These are phyloP conservation scores for Ispidina picta DNA, from an alignment of 2,797 vertebrate genomes.

Conservation along the genomic window DNA sequence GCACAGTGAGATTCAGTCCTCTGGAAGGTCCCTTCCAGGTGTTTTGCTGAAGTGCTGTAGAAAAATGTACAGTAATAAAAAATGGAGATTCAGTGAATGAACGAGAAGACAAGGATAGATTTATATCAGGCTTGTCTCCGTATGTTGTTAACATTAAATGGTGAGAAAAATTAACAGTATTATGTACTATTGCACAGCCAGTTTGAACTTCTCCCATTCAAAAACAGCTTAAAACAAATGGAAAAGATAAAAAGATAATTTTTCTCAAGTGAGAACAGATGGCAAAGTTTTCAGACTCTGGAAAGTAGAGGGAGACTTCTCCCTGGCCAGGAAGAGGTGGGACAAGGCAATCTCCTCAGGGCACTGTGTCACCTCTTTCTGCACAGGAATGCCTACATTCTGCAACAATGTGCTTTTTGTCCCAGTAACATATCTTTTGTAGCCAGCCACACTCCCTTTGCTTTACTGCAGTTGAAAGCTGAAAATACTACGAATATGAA, in stretches of 20 bases:
- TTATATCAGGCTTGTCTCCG: slow-evolving; percentile 34
- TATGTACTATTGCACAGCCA: neutral
- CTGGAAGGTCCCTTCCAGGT: slow-evolving; percentile 27
- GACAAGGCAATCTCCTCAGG: neutral
- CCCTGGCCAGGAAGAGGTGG: neutral
- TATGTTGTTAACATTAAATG: slow-evolving; percentile 54
- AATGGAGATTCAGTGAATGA: slow-evolving; percentile 6
- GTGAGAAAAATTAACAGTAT: slow-evolving; percentile 46
- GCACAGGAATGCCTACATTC: neutral
- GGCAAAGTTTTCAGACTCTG: slow-evolving; percentile 3
- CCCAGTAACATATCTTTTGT: neutral
- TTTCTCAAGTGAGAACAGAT: slow-evolving; percentile 45
- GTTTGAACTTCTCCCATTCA: slow-evolving; percentile 17
- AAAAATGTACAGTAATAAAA: slow-evolving; percentile 51
- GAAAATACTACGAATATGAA: neutral
- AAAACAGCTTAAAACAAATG: slow-evolving; percentile 20
- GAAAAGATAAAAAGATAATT: slow-evolving; percentile 29
- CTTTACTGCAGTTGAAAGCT: neutral
- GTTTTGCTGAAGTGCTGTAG: slow-evolving; percentile 5
- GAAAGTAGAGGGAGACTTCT: neutral
- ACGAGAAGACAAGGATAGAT: slow-evolving; percentile 28
- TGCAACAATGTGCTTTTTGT: neutral
- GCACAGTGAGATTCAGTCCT: neutral
- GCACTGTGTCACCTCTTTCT: neutral
- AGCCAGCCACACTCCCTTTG: neutral